These are phyloP conservation scores for Ranitomeya imitator DNA, from an alignment of 2,113 vertebrate species.

Conservation along the genomic window DNA sequence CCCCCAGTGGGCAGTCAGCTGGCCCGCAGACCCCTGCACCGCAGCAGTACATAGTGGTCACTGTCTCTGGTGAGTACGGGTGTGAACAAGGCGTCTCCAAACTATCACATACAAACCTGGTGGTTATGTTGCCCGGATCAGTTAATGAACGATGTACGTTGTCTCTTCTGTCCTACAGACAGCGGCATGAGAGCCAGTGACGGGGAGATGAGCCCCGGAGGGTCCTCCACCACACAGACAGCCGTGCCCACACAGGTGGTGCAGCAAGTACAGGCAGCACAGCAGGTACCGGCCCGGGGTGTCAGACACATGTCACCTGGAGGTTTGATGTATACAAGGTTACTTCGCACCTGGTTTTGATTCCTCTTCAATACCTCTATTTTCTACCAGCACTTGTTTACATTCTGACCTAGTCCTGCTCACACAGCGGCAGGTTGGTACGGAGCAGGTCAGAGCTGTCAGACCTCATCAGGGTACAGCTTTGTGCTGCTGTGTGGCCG, in stretches of 20 bases:
- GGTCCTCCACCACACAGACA: constrained; percentile 77
- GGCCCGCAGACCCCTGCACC: constrained; percentile 69
- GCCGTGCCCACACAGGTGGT: constrained; percentile 86
- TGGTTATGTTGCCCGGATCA: too few species aligned
- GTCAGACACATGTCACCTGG: neutral
- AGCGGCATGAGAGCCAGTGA: constrained; percentile 83
- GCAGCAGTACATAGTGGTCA: constrained; percentile 89
- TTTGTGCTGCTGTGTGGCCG: too few species aligned
- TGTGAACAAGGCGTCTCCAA: neutral
- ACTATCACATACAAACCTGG: too few species aligned
- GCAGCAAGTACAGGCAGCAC: constrained; percentile 80
- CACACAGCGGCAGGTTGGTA: neutral
- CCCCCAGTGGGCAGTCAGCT: constrained; percentile 48
- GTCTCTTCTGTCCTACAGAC: constrained; percentile 69
- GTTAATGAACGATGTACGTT: neutral
- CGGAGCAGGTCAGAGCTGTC: neutral
- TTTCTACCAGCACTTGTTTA: neutral
- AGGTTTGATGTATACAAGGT: neutral
- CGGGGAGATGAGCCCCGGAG: constrained; percentile 82
- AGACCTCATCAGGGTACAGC: too few species aligned
- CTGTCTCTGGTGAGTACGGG: constrained; percentile 82
- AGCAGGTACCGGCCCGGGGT: constrained; percentile 74
- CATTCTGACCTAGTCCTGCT: neutral
- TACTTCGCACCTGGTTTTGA: neutral
- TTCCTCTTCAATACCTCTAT: neutral